Evolutionary conservation across 2,888 invertebrate species (phyloP).

Genomic region (Nasonia oneida): DNA sequence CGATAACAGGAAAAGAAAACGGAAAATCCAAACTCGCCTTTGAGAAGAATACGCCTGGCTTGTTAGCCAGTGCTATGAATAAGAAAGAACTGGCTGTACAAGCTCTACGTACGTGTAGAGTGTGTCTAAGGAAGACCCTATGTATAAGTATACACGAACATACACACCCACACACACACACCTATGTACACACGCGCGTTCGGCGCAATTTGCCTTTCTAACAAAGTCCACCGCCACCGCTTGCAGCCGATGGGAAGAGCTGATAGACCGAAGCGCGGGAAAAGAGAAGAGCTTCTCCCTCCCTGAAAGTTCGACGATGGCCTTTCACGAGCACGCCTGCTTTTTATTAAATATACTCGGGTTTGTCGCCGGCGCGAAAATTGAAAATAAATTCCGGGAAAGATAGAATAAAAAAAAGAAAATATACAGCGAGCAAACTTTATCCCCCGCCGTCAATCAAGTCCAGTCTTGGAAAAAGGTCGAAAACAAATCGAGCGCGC

Average conservation of each 20-base stretch:
- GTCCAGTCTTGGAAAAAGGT: background rate
- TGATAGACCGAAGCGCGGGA: background rate
- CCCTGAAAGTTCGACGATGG: conserved; percentile 9
- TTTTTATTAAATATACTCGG: conserved; percentile 11
- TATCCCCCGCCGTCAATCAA: conserved; percentile 8
- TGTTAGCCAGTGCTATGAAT: conserved; percentile 33
- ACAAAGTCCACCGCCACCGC: conserved; percentile 2
- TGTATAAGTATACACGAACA: background rate
- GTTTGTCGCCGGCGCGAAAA: conserved; percentile 3
- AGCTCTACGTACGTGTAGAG: background rate
- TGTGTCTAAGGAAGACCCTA: background rate
- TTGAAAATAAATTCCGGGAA: background rate
- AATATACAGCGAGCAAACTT: background rate
- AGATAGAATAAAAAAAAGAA: background rate
- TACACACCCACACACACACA: too few species aligned
- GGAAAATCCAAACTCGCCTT: conserved; percentile 22
- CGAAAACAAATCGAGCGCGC: background rate
- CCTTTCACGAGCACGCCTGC: conserved; percentile 19
- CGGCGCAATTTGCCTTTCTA: conserved; percentile 16
- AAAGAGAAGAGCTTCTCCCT: background rate
- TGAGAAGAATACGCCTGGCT: background rate
- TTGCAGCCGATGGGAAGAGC: conserved; percentile 17
- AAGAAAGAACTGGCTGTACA: conserved; percentile 8
- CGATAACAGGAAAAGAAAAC: conserved; percentile 46
- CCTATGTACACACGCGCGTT: background rate